Conservation (phyloP, 2,888 invertebrate species). For the Nomada goodeniana region DNA sequence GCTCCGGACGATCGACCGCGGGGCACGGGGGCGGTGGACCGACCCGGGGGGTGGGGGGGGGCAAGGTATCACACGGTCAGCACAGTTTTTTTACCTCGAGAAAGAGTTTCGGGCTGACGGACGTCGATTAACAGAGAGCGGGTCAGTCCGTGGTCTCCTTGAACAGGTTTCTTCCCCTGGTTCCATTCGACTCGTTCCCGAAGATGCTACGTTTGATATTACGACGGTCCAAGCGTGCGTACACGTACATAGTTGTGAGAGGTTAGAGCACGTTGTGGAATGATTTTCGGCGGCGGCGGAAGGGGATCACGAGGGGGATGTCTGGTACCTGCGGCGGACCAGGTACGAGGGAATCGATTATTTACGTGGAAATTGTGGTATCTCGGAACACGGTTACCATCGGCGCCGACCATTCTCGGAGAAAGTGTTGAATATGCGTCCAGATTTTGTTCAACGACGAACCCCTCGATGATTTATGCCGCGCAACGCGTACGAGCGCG, state of each 20-base stretch:
- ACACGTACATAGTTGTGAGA: no score
- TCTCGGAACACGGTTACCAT: no score
- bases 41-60: slow-evolving; percentile 14
- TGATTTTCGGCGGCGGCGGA: no score
- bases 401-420: neutral
- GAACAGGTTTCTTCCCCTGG: slow-evolving; percentile 31
- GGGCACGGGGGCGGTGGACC: slow-evolving; percentile 30
- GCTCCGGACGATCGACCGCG: slow-evolving; percentile 47
- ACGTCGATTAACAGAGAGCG: slow-evolving; percentile 49
- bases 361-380: no score
- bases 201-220: neutral
- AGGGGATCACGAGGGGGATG: no score
- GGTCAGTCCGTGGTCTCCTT: slow-evolving; percentile 13
- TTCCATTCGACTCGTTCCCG: neutral
- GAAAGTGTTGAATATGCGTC: neutral
- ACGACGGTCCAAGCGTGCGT: no score
- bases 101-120: slow-evolving; percentile 48
- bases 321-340: no score
- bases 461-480: neutral
- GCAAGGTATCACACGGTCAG: slow-evolving; percentile 54
- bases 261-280: no score
- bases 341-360: no score
- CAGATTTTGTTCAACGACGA: no score
- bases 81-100: slow-evolving; percentile 47
- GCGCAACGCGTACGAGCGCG: no score